phyloP scores from a whole-genome alignment of 2,797 vertebrate genomes.

The Xyrichtys novacula region DNA sequence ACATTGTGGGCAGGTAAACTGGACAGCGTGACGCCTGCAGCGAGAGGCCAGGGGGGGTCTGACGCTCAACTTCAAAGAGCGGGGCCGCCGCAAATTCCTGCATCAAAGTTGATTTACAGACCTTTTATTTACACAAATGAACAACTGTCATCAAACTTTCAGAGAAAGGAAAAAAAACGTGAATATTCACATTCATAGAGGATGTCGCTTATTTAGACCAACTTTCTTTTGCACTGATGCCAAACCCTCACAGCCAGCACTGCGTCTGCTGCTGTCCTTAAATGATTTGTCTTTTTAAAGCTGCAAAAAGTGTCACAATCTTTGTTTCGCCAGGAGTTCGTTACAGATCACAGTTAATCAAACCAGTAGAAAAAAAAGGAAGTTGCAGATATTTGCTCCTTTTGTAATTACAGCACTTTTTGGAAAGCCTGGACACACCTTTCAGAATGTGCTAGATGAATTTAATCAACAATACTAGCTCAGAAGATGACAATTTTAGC shows the following conservation, averaged over 20 bases:
- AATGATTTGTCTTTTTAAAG: neutral
- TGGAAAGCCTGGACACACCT: neutral
- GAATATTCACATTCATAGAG: too few species aligned
- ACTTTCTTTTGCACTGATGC: neutral
- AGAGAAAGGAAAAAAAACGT: too few species aligned
- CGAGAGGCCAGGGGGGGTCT: neutral
- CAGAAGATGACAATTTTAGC: too few species aligned
- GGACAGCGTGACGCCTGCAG: constrained; percentile 53
- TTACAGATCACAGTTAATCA: constrained; percentile 25
- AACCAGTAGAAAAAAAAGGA: constrained; percentile 40
- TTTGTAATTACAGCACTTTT: neutral
- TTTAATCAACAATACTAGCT: too few species aligned
- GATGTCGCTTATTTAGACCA: too few species aligned
- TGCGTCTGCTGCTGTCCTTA: neutral
- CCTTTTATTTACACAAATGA: neutral
- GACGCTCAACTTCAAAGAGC: constrained; percentile 29
- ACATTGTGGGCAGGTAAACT: constrained; percentile 71
- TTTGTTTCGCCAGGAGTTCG: constrained; percentile 22
- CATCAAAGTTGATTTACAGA: neutral
- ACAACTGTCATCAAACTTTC: neutral
- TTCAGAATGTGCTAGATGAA: neutral
- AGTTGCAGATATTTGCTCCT: constrained; percentile 23
- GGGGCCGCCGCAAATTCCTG: neutral
- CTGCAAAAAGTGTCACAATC: constrained; percentile 15
- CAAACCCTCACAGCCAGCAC: neutral